Conservation (phyloP, 2,888 invertebrate genomes). For the Drosophila meridionalis region DNA sequence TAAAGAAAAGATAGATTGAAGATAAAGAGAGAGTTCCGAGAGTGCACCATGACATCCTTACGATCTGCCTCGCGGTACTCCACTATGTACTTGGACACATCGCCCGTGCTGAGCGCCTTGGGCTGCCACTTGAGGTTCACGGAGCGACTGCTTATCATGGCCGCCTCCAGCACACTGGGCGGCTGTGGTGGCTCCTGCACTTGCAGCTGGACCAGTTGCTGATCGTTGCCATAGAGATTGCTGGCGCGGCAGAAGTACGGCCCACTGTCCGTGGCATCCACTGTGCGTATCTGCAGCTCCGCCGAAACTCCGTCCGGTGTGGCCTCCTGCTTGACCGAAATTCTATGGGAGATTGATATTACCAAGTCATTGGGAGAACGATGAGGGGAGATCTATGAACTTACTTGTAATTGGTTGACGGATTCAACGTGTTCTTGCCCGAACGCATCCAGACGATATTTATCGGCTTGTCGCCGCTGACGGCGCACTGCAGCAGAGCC, state of each 20-base stretch:
- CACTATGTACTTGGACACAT: constrained; percentile 89
- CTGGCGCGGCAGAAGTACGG: constrained; percentile 92
- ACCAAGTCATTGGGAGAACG: constrained; percentile 6
- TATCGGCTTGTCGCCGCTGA: constrained; percentile 92
- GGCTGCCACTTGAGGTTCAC: constrained; percentile 92
- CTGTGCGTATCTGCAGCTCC: constrained; percentile 89
- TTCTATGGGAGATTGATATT: constrained; percentile 78
- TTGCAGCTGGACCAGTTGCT: constrained; percentile 89
- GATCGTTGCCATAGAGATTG: constrained; percentile 90
- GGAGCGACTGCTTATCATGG: constrained; percentile 89
- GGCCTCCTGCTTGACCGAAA: constrained; percentile 88
- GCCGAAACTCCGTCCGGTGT: constrained; percentile 90
- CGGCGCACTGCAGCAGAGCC: constrained; percentile 90
- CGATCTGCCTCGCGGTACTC: constrained; percentile 89
- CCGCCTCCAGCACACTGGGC: constrained; percentile 89
- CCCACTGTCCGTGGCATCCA: constrained; percentile 90
- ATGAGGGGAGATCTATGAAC: constrained; percentile 35
- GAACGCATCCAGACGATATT: constrained; percentile 91
- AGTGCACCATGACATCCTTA: constrained; percentile 81
- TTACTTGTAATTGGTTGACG: constrained; percentile 90
- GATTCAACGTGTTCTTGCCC: constrained; percentile 89
- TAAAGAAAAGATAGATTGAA: constrained; percentile 5
- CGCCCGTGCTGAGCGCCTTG: constrained; percentile 88
- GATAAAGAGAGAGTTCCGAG: no score
- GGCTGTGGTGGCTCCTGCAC: constrained; percentile 92